Evolutionary conservation across 1,140 invertebrate genomes (phyloP).

Genomic region (Magallana angulata): DNA sequence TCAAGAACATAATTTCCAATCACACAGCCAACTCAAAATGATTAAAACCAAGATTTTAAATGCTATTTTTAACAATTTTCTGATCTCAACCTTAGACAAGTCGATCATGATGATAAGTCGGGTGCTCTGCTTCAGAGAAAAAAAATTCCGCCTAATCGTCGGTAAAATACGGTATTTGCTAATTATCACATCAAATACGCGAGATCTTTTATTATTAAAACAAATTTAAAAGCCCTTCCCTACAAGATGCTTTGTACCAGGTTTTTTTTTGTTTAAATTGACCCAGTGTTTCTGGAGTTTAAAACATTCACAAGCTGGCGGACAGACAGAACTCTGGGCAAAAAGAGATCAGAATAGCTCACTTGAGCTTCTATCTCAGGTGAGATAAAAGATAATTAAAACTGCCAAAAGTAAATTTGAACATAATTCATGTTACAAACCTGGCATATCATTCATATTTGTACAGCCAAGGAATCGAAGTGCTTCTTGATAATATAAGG

Average conservation of each 20-base stretch:
- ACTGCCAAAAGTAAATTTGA: too few relatives aligned
- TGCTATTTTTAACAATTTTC: too few relatives aligned
- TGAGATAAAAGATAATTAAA: too few relatives aligned
- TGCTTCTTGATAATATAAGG: conserved; percentile 96
- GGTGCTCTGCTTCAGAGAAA: too few relatives aligned
- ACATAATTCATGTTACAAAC: conserved; percentile 60
- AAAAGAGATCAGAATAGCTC: neutral
- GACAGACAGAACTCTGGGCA: neutral
- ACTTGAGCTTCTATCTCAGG: too few relatives aligned
- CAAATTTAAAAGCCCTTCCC: neutral
- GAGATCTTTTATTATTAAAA: neutral
- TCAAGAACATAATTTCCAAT: too few relatives aligned
- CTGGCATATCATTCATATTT: conserved; percentile 84
- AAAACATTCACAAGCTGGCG: neutral
- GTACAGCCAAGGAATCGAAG: conserved; percentile 97
- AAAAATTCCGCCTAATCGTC: too few relatives aligned
- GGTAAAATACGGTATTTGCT: neutral
- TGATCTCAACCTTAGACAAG: too few relatives aligned
- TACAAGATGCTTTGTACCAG: neutral
- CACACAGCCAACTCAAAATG: too few relatives aligned
- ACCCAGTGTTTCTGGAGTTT: neutral
- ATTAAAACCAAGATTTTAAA: too few relatives aligned
- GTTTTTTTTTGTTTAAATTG: neutral
- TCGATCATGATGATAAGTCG: too few relatives aligned
- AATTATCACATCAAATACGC: neutral